phyloP scores from a whole-genome alignment of 2,113 vertebrate species.

The Rhinolophus ferrumequinum region DNA sequence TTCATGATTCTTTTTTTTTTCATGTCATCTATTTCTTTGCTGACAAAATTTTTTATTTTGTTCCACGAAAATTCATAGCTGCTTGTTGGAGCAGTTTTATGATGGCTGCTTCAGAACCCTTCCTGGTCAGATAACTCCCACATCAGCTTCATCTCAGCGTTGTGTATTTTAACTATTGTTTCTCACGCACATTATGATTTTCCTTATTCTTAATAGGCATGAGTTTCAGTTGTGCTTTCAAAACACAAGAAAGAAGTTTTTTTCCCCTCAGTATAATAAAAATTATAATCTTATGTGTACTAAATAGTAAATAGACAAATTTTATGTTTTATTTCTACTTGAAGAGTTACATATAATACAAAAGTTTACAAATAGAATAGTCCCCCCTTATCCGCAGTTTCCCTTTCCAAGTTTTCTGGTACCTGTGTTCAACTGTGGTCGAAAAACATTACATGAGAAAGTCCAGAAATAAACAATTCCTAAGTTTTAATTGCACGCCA shows the following conservation, averaged over 20 bases:
- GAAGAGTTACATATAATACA: slow-evolving; percentile 95
- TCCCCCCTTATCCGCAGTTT: background rate
- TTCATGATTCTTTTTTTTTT: background rate
- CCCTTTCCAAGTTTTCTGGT: no score
- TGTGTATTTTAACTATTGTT: background rate
- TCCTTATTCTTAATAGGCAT: background rate
- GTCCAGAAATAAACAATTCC: no score
- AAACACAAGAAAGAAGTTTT: slow-evolving; percentile 76
- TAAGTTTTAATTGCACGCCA: no score
- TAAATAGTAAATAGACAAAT: slow-evolving; percentile 91
- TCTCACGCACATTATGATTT: background rate
- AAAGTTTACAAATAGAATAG: slow-evolving; percentile 92
- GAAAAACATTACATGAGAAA: no score
- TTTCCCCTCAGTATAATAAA: slow-evolving; percentile 82
- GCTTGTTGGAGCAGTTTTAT: background rate
- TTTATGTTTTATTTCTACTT: slow-evolving; percentile 96
- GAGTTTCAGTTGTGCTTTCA: background rate
- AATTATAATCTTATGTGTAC: slow-evolving; percentile 86
- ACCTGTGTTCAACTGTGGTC: no score
- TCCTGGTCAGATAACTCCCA: background rate
- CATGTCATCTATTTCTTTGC: background rate
- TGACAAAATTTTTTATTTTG: background rate
- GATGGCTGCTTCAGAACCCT: background rate
- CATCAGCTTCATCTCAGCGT: background rate
- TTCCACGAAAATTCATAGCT: background rate